Base-by-base conservation (phyloP, 2,888 invertebrate genomes). In the Trachelus tabidus region DNA sequence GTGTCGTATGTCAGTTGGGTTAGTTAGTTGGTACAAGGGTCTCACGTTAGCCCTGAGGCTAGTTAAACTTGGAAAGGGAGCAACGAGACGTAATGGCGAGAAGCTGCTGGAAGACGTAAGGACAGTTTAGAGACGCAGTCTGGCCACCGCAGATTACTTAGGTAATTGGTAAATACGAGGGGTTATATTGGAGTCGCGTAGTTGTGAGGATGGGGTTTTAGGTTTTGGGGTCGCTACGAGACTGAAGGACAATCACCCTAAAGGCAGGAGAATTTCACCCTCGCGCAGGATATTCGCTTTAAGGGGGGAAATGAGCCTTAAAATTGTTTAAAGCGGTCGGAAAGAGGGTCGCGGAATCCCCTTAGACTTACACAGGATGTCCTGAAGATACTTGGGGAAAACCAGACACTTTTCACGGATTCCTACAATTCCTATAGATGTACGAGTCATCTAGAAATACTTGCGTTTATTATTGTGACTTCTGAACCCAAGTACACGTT, bases 301-400 rank as follows among this genome's bases (percentile, higher is more conserved):
- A 90, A 90, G 87, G 86, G 90, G 88, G 89, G 91, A 91, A 91
- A 91, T 91, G 91, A 91, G 91, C 90, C 91, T 90, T 91, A 91
- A 91, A 91, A 91, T 91, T 91, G 91, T 91, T 91, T 91, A 91
- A 91, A 91, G 89, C 90, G 89, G 81, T 89, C 86, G 90, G 88
- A 90, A 90, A 85, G 83, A 88, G 89, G 88, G 83, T 83, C 79
- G 9, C 73, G 75, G 81, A 75, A 87, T 83, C 86, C 88, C 88
- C 86, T 86, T 80, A 83, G 84, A 78, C 82, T 82, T 80, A 80
- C 81, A 76, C 83, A 77, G 80, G 79, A 83, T 77, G 82, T 81
- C 76, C 73, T 73, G 40, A 68, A 34, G 34, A 71, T 79, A 77
- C 77, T 84, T 78, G 78, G 83, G 83, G 83, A 84, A 85, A 80